Base-by-base conservation (phyloP, 1,140 invertebrate genomes). In the Leptopilina boulardi region DNA sequence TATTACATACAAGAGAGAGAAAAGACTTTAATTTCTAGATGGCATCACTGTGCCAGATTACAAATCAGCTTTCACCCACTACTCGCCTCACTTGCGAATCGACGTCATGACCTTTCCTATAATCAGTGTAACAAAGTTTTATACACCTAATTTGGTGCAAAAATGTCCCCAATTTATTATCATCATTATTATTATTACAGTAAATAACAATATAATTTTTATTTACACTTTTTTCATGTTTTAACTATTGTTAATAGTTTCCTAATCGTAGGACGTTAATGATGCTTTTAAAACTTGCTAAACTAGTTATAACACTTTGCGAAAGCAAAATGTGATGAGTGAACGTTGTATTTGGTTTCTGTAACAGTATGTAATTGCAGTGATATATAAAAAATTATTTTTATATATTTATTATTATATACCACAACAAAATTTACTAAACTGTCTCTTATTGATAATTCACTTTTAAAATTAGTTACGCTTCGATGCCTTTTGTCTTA, bases 51-150 rank as follows among this genome's bases (percentile, higher is more conserved):
- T 66, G 23, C 59, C 26, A 66, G 13, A 66, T 34, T 66, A 34
- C 26, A 66, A 30, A 66, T 66, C 59, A 30, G 13, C 59, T 66
- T 30, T 66, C 59, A 66, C 26, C 59, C 23, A 66, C 59, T 66
- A 6, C 34, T 38, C 59, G 3, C 56, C 56, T 66, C 9, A 15
- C 23, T 66, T n/a, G 59, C 30, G 59, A 66, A n/a, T 66, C 59
- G 13, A 66, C 59, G 59, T 30, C 56, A n/a, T 30, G 13, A 26
- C 59, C 59, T 66, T 66, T 66, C 10, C 59, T 66, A 51, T 38
- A 54, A 54, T 21, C 51, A 54, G 18, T n/a, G n/a, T 30, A 59
- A 59, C 23, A 59, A 13, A 13, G 13, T 66, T 30, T 66, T 30
- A 66, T 34, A 30, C 59, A 15, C 26, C 26, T 1, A 30, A n/a